Percentiles rank a stretch among this genome's conserved stretches.
phyloP scores from a whole-genome alignment of 2,888 invertebrate genomes.

The Reticulitermes lucifugus region DNA sequence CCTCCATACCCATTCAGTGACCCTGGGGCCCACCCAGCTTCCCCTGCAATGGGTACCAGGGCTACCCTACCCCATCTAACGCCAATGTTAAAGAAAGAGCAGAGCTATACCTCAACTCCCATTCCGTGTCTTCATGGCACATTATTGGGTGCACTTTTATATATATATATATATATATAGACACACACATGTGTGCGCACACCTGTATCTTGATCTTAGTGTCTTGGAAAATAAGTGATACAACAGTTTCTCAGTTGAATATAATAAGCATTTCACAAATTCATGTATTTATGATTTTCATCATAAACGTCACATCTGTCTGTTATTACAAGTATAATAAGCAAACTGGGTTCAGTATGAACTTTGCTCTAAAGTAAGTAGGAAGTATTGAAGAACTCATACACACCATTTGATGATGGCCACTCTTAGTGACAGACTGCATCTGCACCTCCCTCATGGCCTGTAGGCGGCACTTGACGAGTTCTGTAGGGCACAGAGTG shows the following conservation, averaged over 20 bases:
- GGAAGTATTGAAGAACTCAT: neutral
- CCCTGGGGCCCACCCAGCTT: too few relatives aligned
- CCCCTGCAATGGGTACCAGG: too few relatives aligned
- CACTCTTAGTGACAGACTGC: slow-evolving; percentile 53
- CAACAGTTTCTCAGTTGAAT: neutral
- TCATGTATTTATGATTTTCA: neutral
- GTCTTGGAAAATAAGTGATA: too few relatives aligned
- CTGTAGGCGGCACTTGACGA: slow-evolving; percentile 97
- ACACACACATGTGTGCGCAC: too few relatives aligned
- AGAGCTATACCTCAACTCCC: too few relatives aligned
- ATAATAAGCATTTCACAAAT: neutral
- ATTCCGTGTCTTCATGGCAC: too few relatives aligned
- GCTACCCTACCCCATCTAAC: too few relatives aligned
- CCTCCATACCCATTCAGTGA: too few relatives aligned
- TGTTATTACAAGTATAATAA: neutral
- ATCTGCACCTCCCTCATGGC: slow-evolving; percentile 83
- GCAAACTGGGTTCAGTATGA: neutral
- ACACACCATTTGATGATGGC: neutral
- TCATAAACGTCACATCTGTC: neutral
- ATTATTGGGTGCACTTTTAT: too few relatives aligned
- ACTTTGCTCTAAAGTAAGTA: neutral
- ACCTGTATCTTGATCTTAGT: too few relatives aligned
- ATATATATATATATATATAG: too few relatives aligned
- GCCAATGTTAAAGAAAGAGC: too few relatives aligned
- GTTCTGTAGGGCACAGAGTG: slow-evolving; percentile 95